Percentiles rank a stretch among this genome's conserved stretches.
Conservation (phyloP, 2,888 invertebrate genomes). For the Boloria euphrosyne region DNA sequence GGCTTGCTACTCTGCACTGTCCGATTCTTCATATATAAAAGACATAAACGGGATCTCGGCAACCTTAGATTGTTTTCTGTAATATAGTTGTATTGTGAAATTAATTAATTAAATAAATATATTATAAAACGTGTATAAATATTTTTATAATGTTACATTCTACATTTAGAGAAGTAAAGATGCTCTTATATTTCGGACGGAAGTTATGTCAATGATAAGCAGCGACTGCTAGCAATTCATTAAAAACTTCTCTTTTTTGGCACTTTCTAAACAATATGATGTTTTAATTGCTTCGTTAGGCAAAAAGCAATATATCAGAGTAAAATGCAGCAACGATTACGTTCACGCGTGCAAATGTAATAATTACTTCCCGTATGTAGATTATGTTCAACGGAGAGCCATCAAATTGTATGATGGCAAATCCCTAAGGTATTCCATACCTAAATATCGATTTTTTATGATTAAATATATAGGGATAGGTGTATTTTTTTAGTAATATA, state of each 20-base stretch:
- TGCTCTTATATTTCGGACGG: not conserved
- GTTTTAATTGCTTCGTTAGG: constrained; percentile 24
- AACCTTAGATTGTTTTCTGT: no score
- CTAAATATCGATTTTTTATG: not conserved
- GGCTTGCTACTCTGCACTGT: no score
- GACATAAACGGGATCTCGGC: not conserved
- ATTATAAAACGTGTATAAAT: not conserved
- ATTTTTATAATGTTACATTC: not conserved
- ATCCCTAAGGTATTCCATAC: no score
- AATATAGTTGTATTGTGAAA: no score
- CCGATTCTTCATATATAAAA: not conserved
- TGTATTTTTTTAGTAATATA: no score
- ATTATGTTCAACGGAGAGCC: constrained; percentile 10
- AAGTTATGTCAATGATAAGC: constrained; percentile 17
- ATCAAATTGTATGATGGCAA: no score
- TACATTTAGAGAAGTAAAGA: not conserved
- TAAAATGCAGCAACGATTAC: constrained; percentile 21
- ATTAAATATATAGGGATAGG: no score
- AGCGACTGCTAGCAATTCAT: constrained; percentile 19
- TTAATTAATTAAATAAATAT: not conserved
- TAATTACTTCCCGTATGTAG: constrained; percentile 14
- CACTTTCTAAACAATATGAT: constrained; percentile 26
- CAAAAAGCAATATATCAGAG: constrained; percentile 27
- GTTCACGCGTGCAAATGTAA: constrained; percentile 24
- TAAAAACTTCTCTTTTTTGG: constrained; percentile 28